Evolutionary conservation across 2,888 invertebrate genomes (phyloP), one percentile per base, ranked within the genome.

Genomic region (Cerastis leucographa): DNA sequence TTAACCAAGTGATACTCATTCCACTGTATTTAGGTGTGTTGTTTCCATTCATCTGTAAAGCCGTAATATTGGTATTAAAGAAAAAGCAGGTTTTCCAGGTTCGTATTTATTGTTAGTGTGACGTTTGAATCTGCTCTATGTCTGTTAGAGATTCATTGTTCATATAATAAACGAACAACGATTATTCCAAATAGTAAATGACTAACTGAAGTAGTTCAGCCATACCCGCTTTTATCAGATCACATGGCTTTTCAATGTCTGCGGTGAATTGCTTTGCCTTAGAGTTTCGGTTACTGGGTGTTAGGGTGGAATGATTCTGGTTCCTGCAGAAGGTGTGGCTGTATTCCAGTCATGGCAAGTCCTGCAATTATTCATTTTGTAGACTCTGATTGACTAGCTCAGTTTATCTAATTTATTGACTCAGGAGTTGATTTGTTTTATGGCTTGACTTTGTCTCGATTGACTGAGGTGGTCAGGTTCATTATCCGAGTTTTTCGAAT

Each of bases 101-200:
- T 22, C 56, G 44, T 25, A 54, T 29, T 29, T 42, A 35, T 25
- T 59, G 17, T 22, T 40, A 25, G 19, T 40, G 44, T 35, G 3
- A 12, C 14, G 9, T 74, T 46, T 71, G 46, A 25, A 40, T 49
- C 12, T 46, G 59, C 7, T 70, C 25, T 59, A 17, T 59, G 29
- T 54, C n/a, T n/a, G n/a, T 59, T 70, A 56, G 14, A 56, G n/a
- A 73, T 29, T 44, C n/a, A 29, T 68, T 25, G 19, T 17, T 54
- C 17, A 3, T 29, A 72, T 42, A 42, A n/a, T 42, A 22, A 68
- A 68, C 17, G 22, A 68, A 5, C 51, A 68, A 72, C 22, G 8
- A 17, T 22, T 29, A 68, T 56, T 56, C 14, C 7, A 12, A 25
- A 8, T 25, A 56, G 14, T 12, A 56, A 56, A 56, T 25, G 14